These are phyloP conservation scores for Enteromius anoplus DNA, from an alignment of 2,797 vertebrate species.

Conservation along the genomic window DNA sequence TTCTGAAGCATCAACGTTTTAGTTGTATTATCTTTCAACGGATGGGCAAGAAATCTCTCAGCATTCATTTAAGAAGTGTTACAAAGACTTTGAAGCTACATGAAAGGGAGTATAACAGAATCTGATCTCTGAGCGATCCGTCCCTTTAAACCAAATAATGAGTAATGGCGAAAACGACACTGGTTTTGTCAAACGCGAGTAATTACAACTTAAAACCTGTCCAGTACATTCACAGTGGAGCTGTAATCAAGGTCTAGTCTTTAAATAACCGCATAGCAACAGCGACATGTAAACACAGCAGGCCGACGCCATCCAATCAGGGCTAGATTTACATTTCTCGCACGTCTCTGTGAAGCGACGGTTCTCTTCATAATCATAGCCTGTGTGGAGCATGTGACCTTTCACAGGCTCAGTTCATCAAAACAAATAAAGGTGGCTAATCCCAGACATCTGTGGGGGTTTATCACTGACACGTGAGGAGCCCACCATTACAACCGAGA, in stretches of 20 bases:
- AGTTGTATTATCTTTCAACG: neutral
- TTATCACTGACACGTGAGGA: conserved; percentile 5
- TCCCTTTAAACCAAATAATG: neutral
- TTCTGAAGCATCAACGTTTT: neutral
- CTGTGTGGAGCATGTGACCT: conserved; percentile 29
- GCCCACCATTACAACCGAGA: conserved; percentile 1
- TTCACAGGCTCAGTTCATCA: conserved; percentile 29
- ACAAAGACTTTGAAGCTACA: neutral
- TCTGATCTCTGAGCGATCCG: neutral
- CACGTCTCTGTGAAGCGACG: neutral
- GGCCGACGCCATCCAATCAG: conserved; percentile 2
- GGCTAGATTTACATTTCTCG: neutral
- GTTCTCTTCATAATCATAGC: conserved; percentile 3
- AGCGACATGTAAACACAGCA: conserved; percentile 2
- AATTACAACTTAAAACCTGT: neutral
- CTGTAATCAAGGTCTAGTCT: neutral
- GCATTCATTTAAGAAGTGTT: neutral
- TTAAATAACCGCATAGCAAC: conserved; percentile 36
- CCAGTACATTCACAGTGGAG: neutral
- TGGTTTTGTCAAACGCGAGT: neutral
- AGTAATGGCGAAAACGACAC: neutral
- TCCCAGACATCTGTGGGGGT: conserved; percentile 24
- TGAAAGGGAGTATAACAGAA: neutral
- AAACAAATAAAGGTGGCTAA: conserved; percentile 13
- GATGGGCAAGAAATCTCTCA: neutral